Conservation (phyloP, 2,113 vertebrate genomes). For the Sylvicapra grimmia region DNA sequence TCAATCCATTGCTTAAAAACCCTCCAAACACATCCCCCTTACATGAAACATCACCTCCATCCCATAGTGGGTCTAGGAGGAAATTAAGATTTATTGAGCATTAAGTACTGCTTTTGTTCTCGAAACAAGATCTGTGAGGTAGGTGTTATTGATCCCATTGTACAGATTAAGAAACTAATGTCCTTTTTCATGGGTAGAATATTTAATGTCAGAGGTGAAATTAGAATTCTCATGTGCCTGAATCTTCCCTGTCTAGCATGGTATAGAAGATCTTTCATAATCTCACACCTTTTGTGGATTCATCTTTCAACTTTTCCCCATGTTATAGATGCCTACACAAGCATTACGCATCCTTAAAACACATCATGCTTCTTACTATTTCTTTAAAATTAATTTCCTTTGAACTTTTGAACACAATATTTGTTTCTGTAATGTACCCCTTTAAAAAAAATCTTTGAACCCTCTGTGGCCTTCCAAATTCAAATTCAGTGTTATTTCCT, state of each 20-base stretch:
- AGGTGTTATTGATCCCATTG: background rate
- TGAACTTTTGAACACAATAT: background rate
- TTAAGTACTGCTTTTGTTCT: background rate
- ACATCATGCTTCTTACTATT: background rate
- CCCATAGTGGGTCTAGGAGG: background rate
- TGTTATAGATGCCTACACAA: background rate
- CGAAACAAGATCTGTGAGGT: background rate
- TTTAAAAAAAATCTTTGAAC: background rate
- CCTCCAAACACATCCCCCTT: background rate
- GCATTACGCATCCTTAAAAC: background rate
- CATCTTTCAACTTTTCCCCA: background rate
- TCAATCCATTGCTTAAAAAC: background rate
- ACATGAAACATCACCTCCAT: background rate
- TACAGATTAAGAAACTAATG: background rate
- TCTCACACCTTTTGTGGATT: background rate
- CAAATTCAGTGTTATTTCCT: background rate
- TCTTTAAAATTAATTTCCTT: background rate
- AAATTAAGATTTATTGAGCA: background rate
- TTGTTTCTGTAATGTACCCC: conserved; percentile 6
- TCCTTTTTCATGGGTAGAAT: background rate
- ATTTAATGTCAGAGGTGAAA: background rate
- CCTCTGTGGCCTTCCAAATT: background rate
- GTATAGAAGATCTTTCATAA: background rate
- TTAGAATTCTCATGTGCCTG: background rate
- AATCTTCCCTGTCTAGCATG: background rate